These are phyloP conservation scores for Sphecodes monilicornis DNA, from an alignment of 2,888 invertebrate genomes.

Conservation along the genomic window DNA sequence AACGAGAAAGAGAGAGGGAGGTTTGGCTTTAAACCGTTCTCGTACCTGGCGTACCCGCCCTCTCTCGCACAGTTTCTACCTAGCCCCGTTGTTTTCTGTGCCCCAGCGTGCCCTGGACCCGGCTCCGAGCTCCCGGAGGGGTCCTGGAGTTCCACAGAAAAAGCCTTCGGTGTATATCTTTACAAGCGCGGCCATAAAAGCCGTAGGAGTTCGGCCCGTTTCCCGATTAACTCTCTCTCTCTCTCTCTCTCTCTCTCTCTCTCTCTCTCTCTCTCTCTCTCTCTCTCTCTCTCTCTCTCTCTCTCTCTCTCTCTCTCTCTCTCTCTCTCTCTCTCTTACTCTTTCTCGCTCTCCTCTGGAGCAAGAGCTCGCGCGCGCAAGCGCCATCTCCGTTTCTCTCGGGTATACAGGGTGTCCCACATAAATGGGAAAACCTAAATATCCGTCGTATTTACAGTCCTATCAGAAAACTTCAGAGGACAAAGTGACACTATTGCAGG, in stretches of 20 bases:
- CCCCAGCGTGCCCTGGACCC: conserved; percentile 63
- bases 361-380: neutral
- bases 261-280: conserved; percentile 58
- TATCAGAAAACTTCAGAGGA: too few relatives aligned
- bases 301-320: conserved; percentile 58
- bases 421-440: too few relatives aligned
- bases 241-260: conserved; percentile 4
- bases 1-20: neutral
- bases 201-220: conserved; percentile 73
- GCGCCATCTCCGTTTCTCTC: conserved; percentile 5
- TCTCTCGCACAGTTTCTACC: conserved; percentile 39
- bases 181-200: conserved; percentile 73
- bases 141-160: conserved; percentile 68
- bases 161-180: conserved; percentile 71
- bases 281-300: conserved; percentile 58
- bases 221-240: conserved; percentile 67
- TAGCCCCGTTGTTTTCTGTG: conserved; percentile 40
- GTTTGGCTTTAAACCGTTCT: conserved; percentile 20
- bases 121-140: conserved; percentile 52
- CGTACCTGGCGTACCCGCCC: conserved; percentile 26
- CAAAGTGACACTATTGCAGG: too few relatives aligned
- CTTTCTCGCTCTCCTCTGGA: neutral
- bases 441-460: too few relatives aligned
- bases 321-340: conserved; percentile 58
- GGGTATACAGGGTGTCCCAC: too few relatives aligned